A percentile compares a stretch with the other conserved stretches of the same genome.
Conservation (phyloP, 2,797 vertebrate genomes). For the Molossus molossus region DNA sequence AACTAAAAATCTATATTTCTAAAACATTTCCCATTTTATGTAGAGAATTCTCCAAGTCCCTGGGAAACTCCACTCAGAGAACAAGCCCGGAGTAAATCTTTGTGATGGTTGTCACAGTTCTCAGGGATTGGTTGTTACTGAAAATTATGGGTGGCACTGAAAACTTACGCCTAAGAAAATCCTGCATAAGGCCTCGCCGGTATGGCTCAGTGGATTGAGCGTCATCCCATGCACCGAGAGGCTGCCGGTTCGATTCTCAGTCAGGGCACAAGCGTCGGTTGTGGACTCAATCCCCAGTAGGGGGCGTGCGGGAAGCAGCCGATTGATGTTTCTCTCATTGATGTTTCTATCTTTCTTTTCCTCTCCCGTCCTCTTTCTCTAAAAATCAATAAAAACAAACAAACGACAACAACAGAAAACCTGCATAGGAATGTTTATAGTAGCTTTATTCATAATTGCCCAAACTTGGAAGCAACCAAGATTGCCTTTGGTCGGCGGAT, state of each 20-base stretch:
- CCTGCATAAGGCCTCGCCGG: background rate
- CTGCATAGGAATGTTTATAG: background rate
- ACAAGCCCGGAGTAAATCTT: background rate
- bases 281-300: too few relatives aligned
- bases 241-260: too few relatives aligned
- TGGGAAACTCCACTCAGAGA: background rate
- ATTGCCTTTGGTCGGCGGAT: background rate
- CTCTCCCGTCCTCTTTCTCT: too few relatives aligned
- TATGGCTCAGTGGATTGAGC: too few relatives aligned
- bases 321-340: too few relatives aligned
- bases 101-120: background rate
- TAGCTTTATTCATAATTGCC: background rate
- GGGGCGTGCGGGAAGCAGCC: too few relatives aligned
- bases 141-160: background rate
- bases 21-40: background rate
- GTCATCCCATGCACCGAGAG: too few relatives aligned
- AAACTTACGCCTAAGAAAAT: background rate
- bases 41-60: background rate
- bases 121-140: background rate
- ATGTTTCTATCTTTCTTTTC: too few relatives aligned
- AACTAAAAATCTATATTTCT: slow-evolving; percentile 29
- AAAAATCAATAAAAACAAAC: too few relatives aligned
- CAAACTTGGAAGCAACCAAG: background rate
- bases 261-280: too few relatives aligned
- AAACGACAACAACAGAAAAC: background rate